Percentiles rank a stretch among this genome's conserved stretches.
Conservation (phyloP, 2,113 vertebrate genomes). For the Meleagris gallopavo region DNA sequence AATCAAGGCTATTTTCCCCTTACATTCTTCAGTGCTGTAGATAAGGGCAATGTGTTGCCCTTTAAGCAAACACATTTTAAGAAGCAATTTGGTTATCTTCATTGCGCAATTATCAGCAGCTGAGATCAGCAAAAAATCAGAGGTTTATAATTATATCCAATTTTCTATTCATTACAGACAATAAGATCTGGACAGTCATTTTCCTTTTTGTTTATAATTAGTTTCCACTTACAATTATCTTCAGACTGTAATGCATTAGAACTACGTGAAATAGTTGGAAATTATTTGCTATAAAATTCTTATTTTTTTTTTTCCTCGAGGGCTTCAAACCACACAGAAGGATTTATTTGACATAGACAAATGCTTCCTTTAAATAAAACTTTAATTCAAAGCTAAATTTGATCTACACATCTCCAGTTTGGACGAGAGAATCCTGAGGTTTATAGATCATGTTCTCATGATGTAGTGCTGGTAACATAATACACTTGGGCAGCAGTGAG, state of each 20-base stretch:
- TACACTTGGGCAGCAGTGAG: background rate
- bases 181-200: background rate
- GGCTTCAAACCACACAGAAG: background rate
- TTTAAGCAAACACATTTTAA: background rate
- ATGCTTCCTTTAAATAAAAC: background rate
- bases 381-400: background rate
- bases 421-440: conserved; percentile 6
- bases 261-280: background rate
- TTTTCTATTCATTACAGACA: background rate
- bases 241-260: background rate
- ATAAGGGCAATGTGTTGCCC: background rate
- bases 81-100: background rate
- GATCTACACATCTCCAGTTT: background rate
- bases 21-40: background rate
- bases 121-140: background rate
- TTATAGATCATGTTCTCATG: background rate
- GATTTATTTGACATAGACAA: background rate
- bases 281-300: background rate
- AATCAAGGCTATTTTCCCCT: background rate
- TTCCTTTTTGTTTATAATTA: background rate
- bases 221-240: background rate
- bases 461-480: background rate
- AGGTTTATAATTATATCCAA: background rate
- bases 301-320: background rate
- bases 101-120: background rate